Evolutionary conservation across 1,140 invertebrate genomes (phyloP).

Genomic region (Anoplophora glabripennis): DNA sequence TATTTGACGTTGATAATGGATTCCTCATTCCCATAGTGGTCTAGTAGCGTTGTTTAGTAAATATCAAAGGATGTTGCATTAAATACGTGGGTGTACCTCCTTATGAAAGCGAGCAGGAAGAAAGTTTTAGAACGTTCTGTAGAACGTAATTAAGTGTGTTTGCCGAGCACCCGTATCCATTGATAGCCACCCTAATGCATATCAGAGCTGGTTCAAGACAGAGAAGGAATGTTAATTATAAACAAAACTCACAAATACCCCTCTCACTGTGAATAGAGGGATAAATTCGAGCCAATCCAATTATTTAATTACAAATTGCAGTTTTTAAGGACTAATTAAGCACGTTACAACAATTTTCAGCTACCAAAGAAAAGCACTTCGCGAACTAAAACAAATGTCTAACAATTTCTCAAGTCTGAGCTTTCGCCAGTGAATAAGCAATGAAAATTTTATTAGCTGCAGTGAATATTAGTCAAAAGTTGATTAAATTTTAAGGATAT

Average conservation of each 20-base stretch:
- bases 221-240: conserved; percentile 20
- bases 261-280: conserved; percentile 24
- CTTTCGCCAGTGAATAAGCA: conserved; percentile 24
- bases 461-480: conserved; percentile 35
- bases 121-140: neutral
- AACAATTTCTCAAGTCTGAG: conserved; percentile 32
- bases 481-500: conserved; percentile 36
- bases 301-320: conserved; percentile 36
- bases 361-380: conserved; percentile 26
- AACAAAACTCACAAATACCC: conserved; percentile 22
- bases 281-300: conserved; percentile 29
- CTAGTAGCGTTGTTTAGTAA: too few relatives aligned
- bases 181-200: too few relatives aligned
- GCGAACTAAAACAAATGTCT: conserved; percentile 31
- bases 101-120: conserved; percentile 5
- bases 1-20: too few relatives aligned
- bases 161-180: too few relatives aligned
- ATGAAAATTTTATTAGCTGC: conserved; percentile 34
- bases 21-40: too few relatives aligned
- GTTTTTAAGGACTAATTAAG: conserved; percentile 34
- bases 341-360: conserved; percentile 30
- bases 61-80: too few relatives aligned
- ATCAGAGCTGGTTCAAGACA: too few relatives aligned
- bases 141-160: too few relatives aligned
- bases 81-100: neutral